Conservation (phyloP, 2,888 invertebrate genomes). For the Athalia circularis region DNA sequence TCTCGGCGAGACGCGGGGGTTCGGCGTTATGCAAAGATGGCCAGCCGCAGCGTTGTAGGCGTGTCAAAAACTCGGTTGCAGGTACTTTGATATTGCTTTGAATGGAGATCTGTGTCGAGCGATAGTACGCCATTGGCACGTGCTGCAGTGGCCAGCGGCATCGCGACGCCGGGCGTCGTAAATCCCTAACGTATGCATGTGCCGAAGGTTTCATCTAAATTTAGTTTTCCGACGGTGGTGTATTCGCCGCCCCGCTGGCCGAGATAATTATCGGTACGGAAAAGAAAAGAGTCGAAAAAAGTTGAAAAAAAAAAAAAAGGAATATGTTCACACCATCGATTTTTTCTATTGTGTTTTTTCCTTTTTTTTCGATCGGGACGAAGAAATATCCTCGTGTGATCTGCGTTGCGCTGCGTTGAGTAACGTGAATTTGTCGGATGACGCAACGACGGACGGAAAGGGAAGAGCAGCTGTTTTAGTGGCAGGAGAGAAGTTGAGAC, state of each 20-base stretch:
- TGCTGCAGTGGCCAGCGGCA: constrained; percentile 15
- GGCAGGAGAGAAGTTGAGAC: neutral
- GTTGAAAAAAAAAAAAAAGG: neutral
- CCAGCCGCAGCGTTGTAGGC: neutral
- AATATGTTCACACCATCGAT: neutral
- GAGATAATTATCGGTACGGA: neutral
- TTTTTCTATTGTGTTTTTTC: too few relatives aligned
- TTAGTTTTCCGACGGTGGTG: constrained; percentile 21
- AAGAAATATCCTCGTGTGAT: too few relatives aligned
- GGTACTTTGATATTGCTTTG: constrained; percentile 62
- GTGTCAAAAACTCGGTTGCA: constrained; percentile 27
- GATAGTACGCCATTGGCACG: constrained; percentile 57
- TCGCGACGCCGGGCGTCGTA: constrained; percentile 31
- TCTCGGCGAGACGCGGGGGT: neutral
- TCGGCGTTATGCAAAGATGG: constrained; percentile 24
- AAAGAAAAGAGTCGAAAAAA: too few relatives aligned
- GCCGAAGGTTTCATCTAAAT: constrained; percentile 25
- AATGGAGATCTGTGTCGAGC: constrained; percentile 69
- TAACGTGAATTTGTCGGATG: too few relatives aligned
- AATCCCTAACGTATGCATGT: constrained; percentile 25
- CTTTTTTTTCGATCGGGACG: too few relatives aligned
- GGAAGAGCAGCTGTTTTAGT: neutral
- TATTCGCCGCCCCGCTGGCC: neutral
- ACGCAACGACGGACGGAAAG: neutral
- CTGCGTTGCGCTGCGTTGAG: too few relatives aligned